Evolutionary conservation across 2,113 vertebrate genomes (phyloP).

Genomic region (Falcunculus frontatus): DNA sequence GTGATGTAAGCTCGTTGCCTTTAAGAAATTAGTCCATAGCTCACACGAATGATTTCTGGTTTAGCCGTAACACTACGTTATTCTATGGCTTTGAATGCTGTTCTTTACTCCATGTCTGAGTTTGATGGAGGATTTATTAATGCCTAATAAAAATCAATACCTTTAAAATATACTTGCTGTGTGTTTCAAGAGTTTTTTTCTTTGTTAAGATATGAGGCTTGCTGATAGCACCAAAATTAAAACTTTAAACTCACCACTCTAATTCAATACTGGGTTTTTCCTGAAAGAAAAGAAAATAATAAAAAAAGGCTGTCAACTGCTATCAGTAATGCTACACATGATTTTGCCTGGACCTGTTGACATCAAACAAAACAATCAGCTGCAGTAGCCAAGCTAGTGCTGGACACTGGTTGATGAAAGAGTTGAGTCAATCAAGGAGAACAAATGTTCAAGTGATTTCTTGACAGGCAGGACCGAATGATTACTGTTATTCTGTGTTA

Average conservation of each 20-base stretch:
- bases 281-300: background rate
- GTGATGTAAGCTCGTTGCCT: background rate
- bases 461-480: background rate
- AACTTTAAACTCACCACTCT: background rate
- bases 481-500: background rate
- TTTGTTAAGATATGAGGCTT: background rate
- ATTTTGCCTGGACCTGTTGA: background rate
- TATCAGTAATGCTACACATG: background rate
- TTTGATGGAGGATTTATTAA: background rate
- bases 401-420: background rate
- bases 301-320: background rate
- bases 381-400: background rate
- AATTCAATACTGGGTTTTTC: background rate
- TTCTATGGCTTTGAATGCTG: background rate
- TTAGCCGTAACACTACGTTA: background rate
- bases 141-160: background rate
- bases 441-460: background rate
- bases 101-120: background rate
- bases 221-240: background rate
- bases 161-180: background rate
- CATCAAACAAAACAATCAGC: background rate
- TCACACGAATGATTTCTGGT: background rate
- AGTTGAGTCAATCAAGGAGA: background rate
- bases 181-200: background rate
- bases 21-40: background rate